These are phyloP conservation scores for Lydus trimaculatus DNA, from an alignment of 2,888 invertebrate genomes.

Conservation along the genomic window DNA sequence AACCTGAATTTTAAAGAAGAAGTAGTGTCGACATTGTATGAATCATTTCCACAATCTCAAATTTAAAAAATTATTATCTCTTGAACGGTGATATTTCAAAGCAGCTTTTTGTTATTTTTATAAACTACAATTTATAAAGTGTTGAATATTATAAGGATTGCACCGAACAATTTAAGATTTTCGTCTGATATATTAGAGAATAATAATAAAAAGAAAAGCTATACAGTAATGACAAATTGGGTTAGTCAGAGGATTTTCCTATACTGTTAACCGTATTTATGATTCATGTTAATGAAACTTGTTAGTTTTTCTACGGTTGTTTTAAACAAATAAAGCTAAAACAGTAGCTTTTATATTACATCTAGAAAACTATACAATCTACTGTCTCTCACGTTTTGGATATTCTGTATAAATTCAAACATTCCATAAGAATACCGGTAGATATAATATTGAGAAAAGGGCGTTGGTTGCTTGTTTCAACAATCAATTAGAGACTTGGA, in stretches of 20 bases:
- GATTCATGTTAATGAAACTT: not conserved
- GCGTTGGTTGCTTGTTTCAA: not conserved
- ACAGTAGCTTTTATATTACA: not conserved
- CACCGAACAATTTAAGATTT: not conserved
- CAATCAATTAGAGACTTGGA: not conserved
- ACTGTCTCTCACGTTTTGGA: not conserved
- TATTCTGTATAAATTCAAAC: not conserved
- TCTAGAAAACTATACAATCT: no score
- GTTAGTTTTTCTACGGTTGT: not conserved
- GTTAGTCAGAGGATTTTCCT: not conserved
- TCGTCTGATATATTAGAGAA: not conserved
- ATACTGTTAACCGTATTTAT: not conserved
- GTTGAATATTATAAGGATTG: not conserved
- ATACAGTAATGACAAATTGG: not conserved
- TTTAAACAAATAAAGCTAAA: not conserved
- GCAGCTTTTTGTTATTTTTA: not conserved
- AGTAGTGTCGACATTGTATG: not conserved
- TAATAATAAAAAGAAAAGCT: no score
- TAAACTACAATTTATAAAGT: not conserved
- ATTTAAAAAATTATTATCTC: slow-evolving; percentile 5
- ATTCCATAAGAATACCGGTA: not conserved
- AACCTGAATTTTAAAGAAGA: not conserved
- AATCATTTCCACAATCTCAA: slow-evolving; percentile 6
- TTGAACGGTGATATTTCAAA: slow-evolving; percentile 7
- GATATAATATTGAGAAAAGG: slow-evolving; percentile 4